These are phyloP conservation scores for Triplophysa bombifrons DNA, from an alignment of 2,797 vertebrate species.

Conservation along the genomic window DNA sequence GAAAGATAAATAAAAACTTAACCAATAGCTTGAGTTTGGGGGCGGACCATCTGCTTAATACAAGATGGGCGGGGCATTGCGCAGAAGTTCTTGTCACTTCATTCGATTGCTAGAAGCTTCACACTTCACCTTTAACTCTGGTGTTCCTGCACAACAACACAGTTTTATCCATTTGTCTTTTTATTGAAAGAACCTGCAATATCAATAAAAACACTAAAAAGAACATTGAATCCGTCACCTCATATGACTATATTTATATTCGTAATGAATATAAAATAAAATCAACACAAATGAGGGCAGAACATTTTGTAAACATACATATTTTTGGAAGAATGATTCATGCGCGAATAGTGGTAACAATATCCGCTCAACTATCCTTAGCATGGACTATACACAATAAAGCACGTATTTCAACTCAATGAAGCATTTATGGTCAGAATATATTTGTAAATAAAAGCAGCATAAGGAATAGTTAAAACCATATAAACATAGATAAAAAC, in stretches of 20 bases:
- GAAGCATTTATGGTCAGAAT: conserved; percentile 21
- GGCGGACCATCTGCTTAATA: too few relatives aligned
- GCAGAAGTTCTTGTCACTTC: too few relatives aligned
- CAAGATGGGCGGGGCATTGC: too few relatives aligned
- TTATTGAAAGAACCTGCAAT: conserved; percentile 40
- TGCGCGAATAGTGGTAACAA: conserved; percentile 41
- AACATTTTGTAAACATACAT: conserved; percentile 43
- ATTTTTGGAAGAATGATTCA: conserved; percentile 39
- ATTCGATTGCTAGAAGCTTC: not conserved
- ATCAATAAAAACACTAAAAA: conserved; percentile 37
- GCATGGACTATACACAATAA: conserved; percentile 42
- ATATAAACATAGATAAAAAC: conserved; percentile 21
- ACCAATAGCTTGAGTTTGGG: not conserved
- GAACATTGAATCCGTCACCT: conserved; percentile 2
- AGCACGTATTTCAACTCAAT: conserved; percentile 31
- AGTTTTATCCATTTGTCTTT: conserved; percentile 4
- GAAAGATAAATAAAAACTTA: not conserved
- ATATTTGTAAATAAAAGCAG: conserved; percentile 18
- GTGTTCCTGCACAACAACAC: not conserved
- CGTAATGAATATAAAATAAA: conserved; percentile 9
- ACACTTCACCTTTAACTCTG: not conserved
- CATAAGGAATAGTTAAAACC: conserved; percentile 28
- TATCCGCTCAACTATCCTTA: conserved; percentile 41
- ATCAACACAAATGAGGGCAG: conserved; percentile 29
- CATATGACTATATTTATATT: not conserved